These are phyloP conservation scores for Tetanocera ferruginea DNA, from an alignment of 2,888 invertebrate genomes.

Conservation along the genomic window DNA sequence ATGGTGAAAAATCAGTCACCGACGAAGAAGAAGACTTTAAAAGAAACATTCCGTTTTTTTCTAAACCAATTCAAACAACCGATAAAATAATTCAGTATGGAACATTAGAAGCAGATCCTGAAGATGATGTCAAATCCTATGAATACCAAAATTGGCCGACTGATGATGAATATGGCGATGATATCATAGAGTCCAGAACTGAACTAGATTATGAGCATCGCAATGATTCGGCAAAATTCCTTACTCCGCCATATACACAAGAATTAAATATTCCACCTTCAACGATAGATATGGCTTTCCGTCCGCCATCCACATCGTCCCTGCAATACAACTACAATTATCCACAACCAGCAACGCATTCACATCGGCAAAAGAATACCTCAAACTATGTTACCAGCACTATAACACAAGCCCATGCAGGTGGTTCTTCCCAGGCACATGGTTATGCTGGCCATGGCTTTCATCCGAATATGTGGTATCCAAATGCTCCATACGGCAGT, in stretches of 20 bases:
- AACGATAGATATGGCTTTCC: conserved; percentile 56
- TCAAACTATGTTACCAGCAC: conserved; percentile 32
- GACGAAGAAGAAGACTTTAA: conserved; percentile 57
- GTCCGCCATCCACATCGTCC: conserved; percentile 57
- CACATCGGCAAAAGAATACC: conserved; percentile 29
- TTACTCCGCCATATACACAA: background rate
- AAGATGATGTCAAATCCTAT: background rate
- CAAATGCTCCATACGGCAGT: conserved; percentile 59
- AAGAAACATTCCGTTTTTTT: conserved; percentile 56
- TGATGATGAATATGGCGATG: background rate
- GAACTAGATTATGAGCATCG: conserved; percentile 21
- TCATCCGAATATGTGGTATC: conserved; percentile 65
- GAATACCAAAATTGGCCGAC: background rate
- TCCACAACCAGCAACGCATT: conserved; percentile 43
- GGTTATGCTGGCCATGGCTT: conserved; percentile 39
- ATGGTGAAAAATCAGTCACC: conserved; percentile 37
- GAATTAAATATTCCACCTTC: background rate
- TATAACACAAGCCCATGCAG: conserved; percentile 43
- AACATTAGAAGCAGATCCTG: background rate
- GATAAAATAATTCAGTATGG: background rate
- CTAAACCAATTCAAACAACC: background rate
- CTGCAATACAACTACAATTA: conserved; percentile 60
- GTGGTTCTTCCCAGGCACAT: conserved; percentile 39
- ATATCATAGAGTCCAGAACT: background rate
- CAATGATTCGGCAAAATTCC: conserved; percentile 25